These are phyloP conservation scores for Bombus consobrinus DNA, from an alignment of 1,140 invertebrate species.

Conservation along the genomic window DNA sequence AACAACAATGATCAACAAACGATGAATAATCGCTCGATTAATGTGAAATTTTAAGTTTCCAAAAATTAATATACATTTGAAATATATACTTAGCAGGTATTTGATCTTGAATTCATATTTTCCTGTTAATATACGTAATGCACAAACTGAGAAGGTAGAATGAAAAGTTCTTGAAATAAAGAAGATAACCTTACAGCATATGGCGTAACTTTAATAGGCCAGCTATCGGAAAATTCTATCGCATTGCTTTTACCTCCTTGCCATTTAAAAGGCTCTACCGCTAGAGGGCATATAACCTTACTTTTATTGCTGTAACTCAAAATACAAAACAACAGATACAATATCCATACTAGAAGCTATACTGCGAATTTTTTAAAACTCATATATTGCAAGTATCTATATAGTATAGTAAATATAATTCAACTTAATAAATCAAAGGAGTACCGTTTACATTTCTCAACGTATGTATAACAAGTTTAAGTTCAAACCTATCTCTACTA, in stretches of 20 bases:
- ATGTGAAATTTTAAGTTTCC: not conserved
- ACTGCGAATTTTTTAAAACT: too few relatives aligned
- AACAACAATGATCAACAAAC: not conserved
- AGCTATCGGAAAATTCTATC: not conserved
- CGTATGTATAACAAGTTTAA: not conserved
- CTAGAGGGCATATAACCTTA: not conserved
- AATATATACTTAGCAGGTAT: not conserved
- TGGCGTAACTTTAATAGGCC: not conserved
- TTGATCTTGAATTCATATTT: not conserved
- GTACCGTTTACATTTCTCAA: not conserved
- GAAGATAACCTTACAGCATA: not conserved
- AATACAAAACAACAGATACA: too few relatives aligned
- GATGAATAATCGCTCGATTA: not conserved
- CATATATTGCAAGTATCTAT: too few relatives aligned
- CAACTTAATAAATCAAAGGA: not conserved
- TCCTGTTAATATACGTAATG: not conserved
- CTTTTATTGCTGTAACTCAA: not conserved
- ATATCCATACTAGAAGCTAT: too few relatives aligned
- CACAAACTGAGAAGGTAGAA: not conserved
- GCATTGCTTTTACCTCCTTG: constrained; percentile 1
- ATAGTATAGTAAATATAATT: too few relatives aligned
- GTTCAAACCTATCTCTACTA: not conserved
- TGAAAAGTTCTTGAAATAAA: not conserved
- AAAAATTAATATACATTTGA: not conserved
- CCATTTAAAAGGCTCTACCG: constrained; percentile 8